Percentiles rank a stretch among this genome's conserved stretches.
phyloP scores from a whole-genome alignment of 1,140 invertebrate genomes.

The Drosophila parvula region DNA sequence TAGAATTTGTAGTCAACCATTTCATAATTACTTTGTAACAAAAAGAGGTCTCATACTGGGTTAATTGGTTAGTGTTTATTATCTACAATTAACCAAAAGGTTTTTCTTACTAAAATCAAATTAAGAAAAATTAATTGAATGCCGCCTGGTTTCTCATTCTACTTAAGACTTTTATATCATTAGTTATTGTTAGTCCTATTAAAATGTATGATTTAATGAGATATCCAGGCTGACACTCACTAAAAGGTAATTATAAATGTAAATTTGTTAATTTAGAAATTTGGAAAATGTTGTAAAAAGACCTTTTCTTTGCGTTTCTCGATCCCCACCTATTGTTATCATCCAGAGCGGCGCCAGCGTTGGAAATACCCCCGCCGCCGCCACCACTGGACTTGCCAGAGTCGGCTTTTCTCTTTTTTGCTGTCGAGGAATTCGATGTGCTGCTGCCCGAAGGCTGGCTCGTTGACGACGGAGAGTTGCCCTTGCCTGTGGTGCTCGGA shows the following conservation, averaged over 20 bases:
- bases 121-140: slow-evolving; percentile 1
- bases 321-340: slow-evolving; percentile 76
- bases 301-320: slow-evolving; percentile 48
- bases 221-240: background rate
- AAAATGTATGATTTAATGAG: background rate
- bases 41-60: slow-evolving; percentile 40
- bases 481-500: slow-evolving; percentile 44
- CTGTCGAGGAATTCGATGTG: slow-evolving; percentile 25
- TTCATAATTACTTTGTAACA: background rate
- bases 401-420: slow-evolving; percentile 78
- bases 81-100: slow-evolving; percentile 23
- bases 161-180: background rate
- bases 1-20: background rate
- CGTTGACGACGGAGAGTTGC: slow-evolving; percentile 21
- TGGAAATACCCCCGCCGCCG: slow-evolving; percentile 20
- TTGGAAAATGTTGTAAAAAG: slow-evolving; percentile 39
- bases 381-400: slow-evolving; percentile 42
- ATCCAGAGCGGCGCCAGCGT: slow-evolving; percentile 36
- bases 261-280: slow-evolving; percentile 15
- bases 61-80: slow-evolving; percentile 3
- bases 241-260: background rate
- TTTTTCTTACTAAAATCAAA: slow-evolving; percentile 5
- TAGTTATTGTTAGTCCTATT: background rate
- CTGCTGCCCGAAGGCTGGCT: slow-evolving; percentile 27
- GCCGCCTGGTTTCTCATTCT: slow-evolving; percentile 1